Conservation (phyloP, 2,797 vertebrate genomes). For the Otus scops region DNA sequence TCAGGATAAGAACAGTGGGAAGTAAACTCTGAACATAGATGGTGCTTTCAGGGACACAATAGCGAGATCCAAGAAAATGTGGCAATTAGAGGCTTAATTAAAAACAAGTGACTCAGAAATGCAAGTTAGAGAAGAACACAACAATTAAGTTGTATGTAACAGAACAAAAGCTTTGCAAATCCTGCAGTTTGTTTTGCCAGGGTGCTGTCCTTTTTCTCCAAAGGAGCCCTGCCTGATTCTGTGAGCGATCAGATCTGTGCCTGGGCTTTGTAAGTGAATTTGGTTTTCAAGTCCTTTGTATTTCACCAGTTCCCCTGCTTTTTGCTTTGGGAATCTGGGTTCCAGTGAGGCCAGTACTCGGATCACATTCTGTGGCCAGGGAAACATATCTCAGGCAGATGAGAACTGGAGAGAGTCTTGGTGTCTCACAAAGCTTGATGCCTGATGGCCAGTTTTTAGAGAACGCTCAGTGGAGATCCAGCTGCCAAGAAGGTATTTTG, state of each 20-base stretch:
- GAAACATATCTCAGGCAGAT: neutral
- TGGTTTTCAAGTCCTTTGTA: neutral
- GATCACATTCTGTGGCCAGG: neutral
- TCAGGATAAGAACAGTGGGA: neutral
- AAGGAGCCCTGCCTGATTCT: neutral
- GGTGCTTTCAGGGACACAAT: neutral
- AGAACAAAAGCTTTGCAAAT: conserved; percentile 5
- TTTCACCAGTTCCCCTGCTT: neutral
- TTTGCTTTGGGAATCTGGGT: neutral
- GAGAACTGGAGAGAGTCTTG: neutral
- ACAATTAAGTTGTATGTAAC: neutral
- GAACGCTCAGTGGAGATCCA: neutral
- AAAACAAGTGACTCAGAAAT: conserved; percentile 15
- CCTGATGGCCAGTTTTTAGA: neutral
- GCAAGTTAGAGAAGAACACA: neutral
- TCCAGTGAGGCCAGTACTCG: neutral
- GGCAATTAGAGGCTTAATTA: neutral
- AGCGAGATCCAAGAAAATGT: neutral
- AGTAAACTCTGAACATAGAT: neutral
- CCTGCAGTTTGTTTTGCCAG: neutral
- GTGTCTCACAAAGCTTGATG: neutral
- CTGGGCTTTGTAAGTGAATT: neutral
- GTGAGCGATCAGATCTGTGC: neutral
- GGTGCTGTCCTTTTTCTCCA: neutral
- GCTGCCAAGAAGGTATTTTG: neutral